phyloP scores from a whole-genome alignment of 2,888 invertebrate genomes.

The Cataglyphis albicans region DNA sequence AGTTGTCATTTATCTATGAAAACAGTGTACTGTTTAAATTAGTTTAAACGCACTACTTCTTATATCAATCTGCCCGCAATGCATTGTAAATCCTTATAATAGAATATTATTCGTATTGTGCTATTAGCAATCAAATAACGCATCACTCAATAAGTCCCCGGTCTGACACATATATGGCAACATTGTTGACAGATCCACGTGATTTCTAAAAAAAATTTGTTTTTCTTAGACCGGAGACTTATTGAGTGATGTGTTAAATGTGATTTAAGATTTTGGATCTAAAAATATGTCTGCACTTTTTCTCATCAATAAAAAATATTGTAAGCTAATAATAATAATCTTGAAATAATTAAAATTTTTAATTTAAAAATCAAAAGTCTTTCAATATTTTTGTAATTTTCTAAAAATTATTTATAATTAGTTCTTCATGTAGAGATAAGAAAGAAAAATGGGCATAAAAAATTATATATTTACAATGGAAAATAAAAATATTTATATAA shows the following conservation, averaged over 20 bases:
- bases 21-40: constrained; percentile 8
- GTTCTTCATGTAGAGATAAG: neutral
- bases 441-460: neutral
- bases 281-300: constrained; percentile 42
- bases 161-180: too few relatives aligned
- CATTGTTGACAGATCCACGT: too few relatives aligned
- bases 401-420: constrained; percentile 6
- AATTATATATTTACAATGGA: neutral
- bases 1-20: neutral
- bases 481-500: neutral
- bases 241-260: neutral
- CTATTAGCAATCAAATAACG: constrained; percentile 7
- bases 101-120: neutral
- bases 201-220: too few relatives aligned
- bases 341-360: neutral
- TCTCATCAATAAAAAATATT: neutral
- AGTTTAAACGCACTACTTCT: constrained; percentile 46
- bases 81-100: constrained; percentile 52
- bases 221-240: too few relatives aligned
- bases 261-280: constrained; percentile 4
- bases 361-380: neutral
- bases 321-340: neutral
- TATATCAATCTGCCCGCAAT: constrained; percentile 33
- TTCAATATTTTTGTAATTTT: neutral
- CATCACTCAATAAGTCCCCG: too few relatives aligned